Conservation (phyloP, 2,888 invertebrate genomes). For the Perdita meconis region DNA sequence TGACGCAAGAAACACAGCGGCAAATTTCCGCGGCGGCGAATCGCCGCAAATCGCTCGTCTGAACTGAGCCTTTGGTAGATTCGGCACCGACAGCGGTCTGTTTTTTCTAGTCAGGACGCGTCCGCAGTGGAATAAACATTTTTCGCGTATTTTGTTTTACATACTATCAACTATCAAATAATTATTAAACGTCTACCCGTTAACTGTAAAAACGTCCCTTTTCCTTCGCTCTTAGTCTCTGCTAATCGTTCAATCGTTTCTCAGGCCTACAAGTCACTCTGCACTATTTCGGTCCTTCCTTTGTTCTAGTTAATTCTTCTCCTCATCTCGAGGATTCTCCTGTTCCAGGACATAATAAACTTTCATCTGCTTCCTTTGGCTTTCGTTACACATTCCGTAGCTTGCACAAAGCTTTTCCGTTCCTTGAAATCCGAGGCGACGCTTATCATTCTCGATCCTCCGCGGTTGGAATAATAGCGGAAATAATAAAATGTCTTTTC, state of each 20-base stretch:
- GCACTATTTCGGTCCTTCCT: conserved; percentile 11
- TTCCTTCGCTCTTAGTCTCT: background rate
- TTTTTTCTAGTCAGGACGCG: too few species aligned
- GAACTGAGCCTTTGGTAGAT: too few species aligned
- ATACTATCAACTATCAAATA: too few species aligned
- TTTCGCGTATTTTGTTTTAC: too few species aligned
- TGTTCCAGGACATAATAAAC: conserved; percentile 47
- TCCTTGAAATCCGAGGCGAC: conserved; percentile 28
- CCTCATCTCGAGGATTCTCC: conserved; percentile 24
- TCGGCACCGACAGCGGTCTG: too few species aligned
- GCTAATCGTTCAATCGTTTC: conserved; percentile 20
- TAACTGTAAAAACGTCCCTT: background rate
- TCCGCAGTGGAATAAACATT: too few species aligned
- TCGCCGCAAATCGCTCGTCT: too few species aligned
- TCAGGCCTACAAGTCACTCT: background rate
- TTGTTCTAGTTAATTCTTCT: conserved; percentile 37
- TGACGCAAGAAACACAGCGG: too few species aligned
- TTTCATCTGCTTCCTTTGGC: conserved; percentile 20
- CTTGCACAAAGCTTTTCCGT: conserved; percentile 32
- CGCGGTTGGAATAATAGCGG: conserved; percentile 9
- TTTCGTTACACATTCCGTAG: conserved; percentile 33
- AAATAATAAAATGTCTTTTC: conserved; percentile 37
- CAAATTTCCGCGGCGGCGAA: too few species aligned
- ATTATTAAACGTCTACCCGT: background rate
- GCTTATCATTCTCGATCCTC: conserved; percentile 33